These are phyloP conservation scores for Eupithecia exiguata DNA, from an alignment of 2,888 invertebrate genomes.

Conservation along the genomic window DNA sequence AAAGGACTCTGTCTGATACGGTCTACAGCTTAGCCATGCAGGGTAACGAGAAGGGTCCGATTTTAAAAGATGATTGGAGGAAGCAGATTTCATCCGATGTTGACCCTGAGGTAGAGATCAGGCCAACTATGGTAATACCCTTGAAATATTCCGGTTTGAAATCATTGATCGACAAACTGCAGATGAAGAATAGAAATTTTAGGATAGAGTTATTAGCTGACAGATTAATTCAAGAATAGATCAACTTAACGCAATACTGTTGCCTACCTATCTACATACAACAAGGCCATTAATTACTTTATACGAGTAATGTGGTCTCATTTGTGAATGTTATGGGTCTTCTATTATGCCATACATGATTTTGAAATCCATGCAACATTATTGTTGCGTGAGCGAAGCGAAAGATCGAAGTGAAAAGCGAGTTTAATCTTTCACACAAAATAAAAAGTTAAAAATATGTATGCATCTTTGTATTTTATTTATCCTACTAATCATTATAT, in stretches of 20 bases:
- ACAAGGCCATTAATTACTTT: not conserved
- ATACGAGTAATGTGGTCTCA: not conserved
- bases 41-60: not conserved
- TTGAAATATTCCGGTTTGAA: constrained; percentile 44
- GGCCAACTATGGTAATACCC: constrained; percentile 45
- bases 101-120: constrained; percentile 19
- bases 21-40: not conserved
- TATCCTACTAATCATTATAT: too few species aligned
- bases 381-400: not conserved
- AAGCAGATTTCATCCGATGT: not conserved
- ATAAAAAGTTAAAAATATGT: not conserved
- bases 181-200: constrained; percentile 51
- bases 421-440: not conserved
- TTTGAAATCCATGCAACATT: not conserved
- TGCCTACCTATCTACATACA: not conserved
- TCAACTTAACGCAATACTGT: not conserved
- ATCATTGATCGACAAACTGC: constrained; percentile 52
- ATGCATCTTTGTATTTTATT: not conserved
- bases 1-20: not conserved
- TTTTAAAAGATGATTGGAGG: not conserved
- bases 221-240: not conserved
- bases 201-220: constrained; percentile 57
- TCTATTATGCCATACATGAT: not conserved
- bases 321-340: not conserved
- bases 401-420: not conserved